These are phyloP conservation scores for Lasioglossum leucozonium DNA, from an alignment of 2,888 invertebrate genomes.

Conservation along the genomic window DNA sequence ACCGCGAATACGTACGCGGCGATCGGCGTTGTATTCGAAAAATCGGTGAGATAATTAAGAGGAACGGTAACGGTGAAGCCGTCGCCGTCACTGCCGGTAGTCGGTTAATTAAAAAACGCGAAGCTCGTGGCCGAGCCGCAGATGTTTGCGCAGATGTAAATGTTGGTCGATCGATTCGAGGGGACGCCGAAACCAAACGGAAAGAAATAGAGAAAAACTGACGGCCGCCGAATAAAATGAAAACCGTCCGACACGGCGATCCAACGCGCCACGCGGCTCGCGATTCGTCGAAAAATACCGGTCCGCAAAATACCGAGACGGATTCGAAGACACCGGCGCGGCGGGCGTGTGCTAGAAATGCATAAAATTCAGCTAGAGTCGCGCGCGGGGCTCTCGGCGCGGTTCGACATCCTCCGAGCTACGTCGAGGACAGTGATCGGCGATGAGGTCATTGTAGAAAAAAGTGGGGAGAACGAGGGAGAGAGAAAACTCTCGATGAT, in stretches of 20 bases:
- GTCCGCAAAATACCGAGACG: not conserved
- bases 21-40: not conserved
- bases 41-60: not conserved
- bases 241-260: not conserved
- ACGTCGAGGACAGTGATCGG: not conserved
- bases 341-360: not conserved
- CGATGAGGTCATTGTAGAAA: not conserved
- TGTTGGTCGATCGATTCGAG: not conserved
- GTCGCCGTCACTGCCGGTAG: not conserved
- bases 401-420: not conserved
- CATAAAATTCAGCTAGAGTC: not conserved
- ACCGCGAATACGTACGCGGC: not conserved
- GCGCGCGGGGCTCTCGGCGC: not conserved
- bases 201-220: not conserved
- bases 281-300: not conserved
- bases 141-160: constrained; percentile 8
- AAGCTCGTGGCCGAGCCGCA: not conserved
- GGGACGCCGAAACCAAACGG: not conserved
- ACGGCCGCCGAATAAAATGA: not conserved
- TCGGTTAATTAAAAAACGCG: not conserved
- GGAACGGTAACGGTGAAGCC: not conserved
- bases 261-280: not conserved
- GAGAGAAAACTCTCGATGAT: not conserved
- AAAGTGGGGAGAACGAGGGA: not conserved
- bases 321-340: not conserved